Evolutionary conservation across 35 echinoderm and acorn worm genomes (phyloP).

Genomic region (Strongylocentrotus purpuratus): DNA sequence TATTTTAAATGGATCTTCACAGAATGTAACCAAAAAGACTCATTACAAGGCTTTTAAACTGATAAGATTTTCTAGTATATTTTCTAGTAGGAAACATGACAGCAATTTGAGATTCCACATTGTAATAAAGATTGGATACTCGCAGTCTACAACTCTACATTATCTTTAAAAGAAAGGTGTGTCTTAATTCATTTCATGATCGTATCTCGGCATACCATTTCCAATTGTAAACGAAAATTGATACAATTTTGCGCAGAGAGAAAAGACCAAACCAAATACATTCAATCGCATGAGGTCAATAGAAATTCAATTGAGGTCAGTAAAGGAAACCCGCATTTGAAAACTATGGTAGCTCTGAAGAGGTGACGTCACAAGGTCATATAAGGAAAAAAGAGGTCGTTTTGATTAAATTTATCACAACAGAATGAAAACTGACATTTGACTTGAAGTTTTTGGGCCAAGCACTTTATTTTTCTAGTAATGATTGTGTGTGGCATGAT

Average conservation of each 20-base stretch:
- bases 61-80: too few species aligned
- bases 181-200: background rate
- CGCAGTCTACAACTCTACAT: background rate
- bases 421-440: too few species aligned
- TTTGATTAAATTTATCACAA: background rate
- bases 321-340: background rate
- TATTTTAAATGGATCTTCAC: too few species aligned
- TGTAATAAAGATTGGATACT: background rate
- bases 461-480: background rate
- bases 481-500: background rate
- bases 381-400: background rate
- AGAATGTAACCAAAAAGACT: too few species aligned
- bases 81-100: too few species aligned
- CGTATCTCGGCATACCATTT: background rate
- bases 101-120: background rate
- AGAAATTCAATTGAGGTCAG: background rate
- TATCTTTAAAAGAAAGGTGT: background rate
- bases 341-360: background rate
- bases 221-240: slow-evolving; percentile 10
- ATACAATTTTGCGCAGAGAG: background rate
- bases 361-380: background rate
- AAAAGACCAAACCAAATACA: background rate
- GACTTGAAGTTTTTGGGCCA: background rate
- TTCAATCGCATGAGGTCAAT: background rate
- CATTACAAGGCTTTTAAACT: too few species aligned